Evolutionary conservation across 2,113 vertebrate genomes (phyloP).

Genomic region (Stigmatopora nigra): DNA sequence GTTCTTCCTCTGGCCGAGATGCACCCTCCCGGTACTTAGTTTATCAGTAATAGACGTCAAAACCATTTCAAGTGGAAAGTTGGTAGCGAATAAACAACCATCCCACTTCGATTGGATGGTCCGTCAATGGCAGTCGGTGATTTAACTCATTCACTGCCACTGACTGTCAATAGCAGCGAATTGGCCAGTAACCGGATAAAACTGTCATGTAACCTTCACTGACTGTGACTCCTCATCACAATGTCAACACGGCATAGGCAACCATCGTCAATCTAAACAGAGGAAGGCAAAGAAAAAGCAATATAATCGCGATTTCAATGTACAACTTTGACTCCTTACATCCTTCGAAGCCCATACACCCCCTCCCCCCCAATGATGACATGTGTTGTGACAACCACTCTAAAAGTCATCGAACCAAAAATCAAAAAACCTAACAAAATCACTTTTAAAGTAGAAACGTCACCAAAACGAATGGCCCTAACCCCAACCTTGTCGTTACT

Average conservation of each 20-base stretch:
- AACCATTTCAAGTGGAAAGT: no score
- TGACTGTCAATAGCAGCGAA: no score
- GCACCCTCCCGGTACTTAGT: no score
- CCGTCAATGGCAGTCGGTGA: no score
- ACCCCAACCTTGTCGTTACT: slow-evolving; percentile 2
- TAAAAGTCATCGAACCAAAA: no score
- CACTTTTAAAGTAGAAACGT: background rate
- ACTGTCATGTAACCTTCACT: background rate
- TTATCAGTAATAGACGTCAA: no score
- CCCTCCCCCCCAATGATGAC: no score
- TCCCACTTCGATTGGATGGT: no score
- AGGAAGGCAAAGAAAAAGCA: background rate
- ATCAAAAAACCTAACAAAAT: background rate
- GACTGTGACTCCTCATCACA: background rate
- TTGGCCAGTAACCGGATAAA: background rate
- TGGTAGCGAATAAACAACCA: no score
- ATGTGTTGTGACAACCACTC: no score
- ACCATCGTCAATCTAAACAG: background rate
- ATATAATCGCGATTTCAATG: background rate
- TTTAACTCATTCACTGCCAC: no score
- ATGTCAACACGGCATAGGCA: background rate
- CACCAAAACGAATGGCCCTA: slow-evolving; percentile 28
- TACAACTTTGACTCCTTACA: background rate
- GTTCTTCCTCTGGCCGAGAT: no score
- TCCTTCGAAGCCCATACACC: slow-evolving; percentile 16